A percentile compares a stretch with the other conserved stretches of the same genome.
Evolutionary conservation across 2,797 vertebrate genomes (phyloP).

Genomic region (Pangasius krempfi): DNA sequence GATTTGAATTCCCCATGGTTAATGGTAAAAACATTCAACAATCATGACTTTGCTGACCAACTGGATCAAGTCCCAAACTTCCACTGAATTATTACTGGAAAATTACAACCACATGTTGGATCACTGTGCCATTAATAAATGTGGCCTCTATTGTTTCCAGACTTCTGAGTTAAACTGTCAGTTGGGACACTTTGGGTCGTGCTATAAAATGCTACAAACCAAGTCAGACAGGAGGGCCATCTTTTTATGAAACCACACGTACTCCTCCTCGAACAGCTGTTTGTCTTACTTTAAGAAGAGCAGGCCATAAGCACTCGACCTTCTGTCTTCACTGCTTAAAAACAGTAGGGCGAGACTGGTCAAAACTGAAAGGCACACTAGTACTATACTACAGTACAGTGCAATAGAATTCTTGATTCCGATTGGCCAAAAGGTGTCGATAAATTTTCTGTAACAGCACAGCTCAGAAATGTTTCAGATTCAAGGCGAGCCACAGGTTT

Average conservation of each 20-base stretch:
- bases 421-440: neutral
- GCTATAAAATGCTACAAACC: neutral
- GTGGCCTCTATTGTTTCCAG: neutral
- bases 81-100: slow-evolving; percentile 8
- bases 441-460: neutral
- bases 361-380: neutral
- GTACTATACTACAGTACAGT: neutral
- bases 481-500: neutral
- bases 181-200: neutral
- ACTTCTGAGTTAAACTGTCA: neutral
- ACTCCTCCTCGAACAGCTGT: neutral
- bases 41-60: neutral
- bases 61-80: neutral
- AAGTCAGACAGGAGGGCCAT: neutral
- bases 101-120: slow-evolving; percentile 33
- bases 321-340: neutral
- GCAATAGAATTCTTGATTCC: neutral
- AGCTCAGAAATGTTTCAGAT: neutral
- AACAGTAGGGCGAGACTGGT: neutral
- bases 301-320: neutral
- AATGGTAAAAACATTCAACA: neutral
- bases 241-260: neutral
- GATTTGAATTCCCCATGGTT: neutral
- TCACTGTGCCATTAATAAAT: neutral
- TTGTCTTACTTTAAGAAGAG: neutral